Evolutionary conservation across 2,888 invertebrate genomes (phyloP), one percentile per base, ranked within the genome.

Genomic region (Thera britannica): DNA sequence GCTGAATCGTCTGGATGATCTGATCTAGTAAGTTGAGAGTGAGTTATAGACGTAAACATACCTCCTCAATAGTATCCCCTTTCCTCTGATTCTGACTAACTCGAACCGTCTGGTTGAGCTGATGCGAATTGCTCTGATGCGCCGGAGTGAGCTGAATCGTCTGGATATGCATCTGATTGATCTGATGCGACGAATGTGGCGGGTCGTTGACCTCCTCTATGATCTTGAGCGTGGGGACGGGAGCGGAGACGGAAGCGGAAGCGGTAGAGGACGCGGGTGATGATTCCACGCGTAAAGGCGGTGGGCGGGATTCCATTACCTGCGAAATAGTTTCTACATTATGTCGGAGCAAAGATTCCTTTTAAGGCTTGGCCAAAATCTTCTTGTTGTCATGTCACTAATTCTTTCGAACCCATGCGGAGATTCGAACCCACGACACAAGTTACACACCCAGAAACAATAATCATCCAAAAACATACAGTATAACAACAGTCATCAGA

Each of bases 131-230:
- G n/a, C 35, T 36, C 5, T 77, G 79, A 4, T 75, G 75, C 9
- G 78, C 8, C 34, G 35, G 23, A 7, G 11, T 36, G 38, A 56
- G 38, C n/a, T 41, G 56, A 7, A 36, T 2, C 0, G 56, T 6
- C 56, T 56, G 56, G 12, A 56, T 36, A 5, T 55, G 55, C 11
- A 35, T 35, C 12, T 34, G 34, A 9, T 54, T 54, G 46, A 52
- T 8, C 44, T 57, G 55, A 11, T 56, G 57, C 58, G 58, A 58
- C 11, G 58, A 58, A 48, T 58, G 58, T 75, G 35, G 79, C 71
- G 12, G 79, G 71, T 91, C 89, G 72, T 87, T 89, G 49, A 87
- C 86, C 71, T 89, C 89, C 69, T 88, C 89, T 48, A 8, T 48
- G 48, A 58, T 7, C 46, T 59, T 49, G 6, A 77, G 77, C 11